These are phyloP conservation scores for Anas flavirostris DNA, from an alignment of 2,797 vertebrate genomes.

Conservation along the genomic window DNA sequence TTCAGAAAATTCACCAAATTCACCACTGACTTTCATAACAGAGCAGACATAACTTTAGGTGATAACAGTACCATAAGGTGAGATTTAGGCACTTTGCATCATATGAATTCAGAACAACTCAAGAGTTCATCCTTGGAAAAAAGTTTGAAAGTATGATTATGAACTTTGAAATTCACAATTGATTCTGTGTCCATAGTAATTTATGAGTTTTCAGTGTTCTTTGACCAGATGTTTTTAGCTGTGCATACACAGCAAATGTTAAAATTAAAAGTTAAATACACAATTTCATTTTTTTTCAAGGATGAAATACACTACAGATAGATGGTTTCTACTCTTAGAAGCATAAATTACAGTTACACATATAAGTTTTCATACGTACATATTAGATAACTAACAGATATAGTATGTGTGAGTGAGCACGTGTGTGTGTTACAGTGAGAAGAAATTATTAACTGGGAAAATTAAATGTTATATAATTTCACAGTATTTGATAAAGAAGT, in stretches of 20 bases:
- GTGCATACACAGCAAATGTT: background rate
- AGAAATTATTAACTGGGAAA: background rate
- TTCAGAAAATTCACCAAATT: constrained; percentile 16
- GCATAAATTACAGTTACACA: background rate
- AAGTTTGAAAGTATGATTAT: background rate
- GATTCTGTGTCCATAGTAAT: background rate
- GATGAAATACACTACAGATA: background rate
- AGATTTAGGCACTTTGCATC: background rate
- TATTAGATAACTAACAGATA: background rate
- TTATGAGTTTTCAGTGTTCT: background rate
- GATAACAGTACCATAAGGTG: background rate
- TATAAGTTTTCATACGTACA: background rate
- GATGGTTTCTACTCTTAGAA: background rate
- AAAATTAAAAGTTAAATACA: background rate
- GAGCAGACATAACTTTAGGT: background rate
- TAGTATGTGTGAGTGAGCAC: background rate
- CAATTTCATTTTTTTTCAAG: background rate
- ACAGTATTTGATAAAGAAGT: background rate
- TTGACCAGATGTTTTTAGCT: background rate
- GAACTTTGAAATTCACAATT: background rate
- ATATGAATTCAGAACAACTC: background rate
- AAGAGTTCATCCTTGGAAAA: background rate
- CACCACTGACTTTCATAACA: background rate
- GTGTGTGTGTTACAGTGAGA: background rate
- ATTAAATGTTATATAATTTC: background rate